Percentiles rank a stretch among this genome's conserved stretches.
Evolutionary conservation across 2,797 vertebrate genomes (phyloP).

Genomic region (Perdix hodgsoniae): DNA sequence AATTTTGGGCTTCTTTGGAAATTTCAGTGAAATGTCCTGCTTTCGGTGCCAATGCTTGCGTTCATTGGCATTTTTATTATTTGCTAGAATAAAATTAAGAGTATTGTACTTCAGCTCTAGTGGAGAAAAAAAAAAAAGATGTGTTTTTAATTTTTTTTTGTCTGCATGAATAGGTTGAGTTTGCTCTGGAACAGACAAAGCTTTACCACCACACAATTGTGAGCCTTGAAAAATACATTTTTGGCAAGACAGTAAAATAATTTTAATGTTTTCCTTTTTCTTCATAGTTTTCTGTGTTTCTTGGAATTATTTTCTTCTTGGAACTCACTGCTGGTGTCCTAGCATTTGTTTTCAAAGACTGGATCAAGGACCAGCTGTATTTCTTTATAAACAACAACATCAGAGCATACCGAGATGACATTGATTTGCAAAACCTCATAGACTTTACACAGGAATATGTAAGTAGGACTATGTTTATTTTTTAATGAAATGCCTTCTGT

Average conservation of each 20-base stretch:
- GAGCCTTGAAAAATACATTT: background rate
- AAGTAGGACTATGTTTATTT: slow-evolving; percentile 75
- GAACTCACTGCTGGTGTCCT: slow-evolving; percentile 97
- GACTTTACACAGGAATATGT: slow-evolving; percentile 99
- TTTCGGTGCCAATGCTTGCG: background rate
- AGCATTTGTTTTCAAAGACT: slow-evolving; percentile 99
- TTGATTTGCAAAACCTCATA: slow-evolving; percentile 98
- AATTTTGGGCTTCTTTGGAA: background rate
- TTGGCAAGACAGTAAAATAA: background rate
- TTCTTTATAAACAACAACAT: slow-evolving; percentile 99
- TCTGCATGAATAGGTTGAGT: background rate
- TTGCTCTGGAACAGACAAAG: slow-evolving; percentile 17
- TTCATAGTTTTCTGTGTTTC: slow-evolving; percentile 95
- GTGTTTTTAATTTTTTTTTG: background rate
- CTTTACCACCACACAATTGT: background rate
- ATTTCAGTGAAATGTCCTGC: background rate
- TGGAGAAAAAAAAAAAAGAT: background rate
- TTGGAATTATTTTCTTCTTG: slow-evolving; percentile 99
- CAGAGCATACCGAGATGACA: slow-evolving; percentile 96
- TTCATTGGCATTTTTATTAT: background rate
- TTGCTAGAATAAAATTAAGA: background rate
- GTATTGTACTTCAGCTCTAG: background rate
- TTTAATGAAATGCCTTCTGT: background rate
- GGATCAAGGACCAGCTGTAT: slow-evolving; percentile 99
- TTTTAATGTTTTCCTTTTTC: slow-evolving; percentile 27